Evolutionary conservation across 2,113 vertebrate genomes (phyloP).

Genomic region (Hylia prasina): DNA sequence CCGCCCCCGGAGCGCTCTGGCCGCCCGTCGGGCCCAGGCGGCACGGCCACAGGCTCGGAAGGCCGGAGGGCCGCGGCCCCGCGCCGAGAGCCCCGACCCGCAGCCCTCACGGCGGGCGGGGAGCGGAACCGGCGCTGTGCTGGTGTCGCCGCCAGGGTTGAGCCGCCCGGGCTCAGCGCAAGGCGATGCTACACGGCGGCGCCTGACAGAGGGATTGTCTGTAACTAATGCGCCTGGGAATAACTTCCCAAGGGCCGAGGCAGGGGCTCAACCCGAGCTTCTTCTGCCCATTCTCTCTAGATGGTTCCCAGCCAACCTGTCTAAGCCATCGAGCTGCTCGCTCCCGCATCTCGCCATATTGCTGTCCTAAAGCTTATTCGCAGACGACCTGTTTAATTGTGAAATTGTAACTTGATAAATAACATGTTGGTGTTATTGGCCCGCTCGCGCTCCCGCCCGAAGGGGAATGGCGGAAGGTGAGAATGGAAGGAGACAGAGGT

Average conservation of each 20-base stretch:
- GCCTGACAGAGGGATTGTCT: not conserved
- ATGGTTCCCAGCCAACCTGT: not conserved
- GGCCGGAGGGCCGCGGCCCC: not conserved
- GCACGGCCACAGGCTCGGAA: not conserved
- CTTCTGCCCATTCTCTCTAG: not conserved
- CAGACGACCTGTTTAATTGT: not conserved
- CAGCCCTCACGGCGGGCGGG: not conserved
- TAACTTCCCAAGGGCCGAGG: not conserved
- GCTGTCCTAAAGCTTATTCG: not conserved
- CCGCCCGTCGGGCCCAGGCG: not conserved
- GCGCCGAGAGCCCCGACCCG: not conserved
- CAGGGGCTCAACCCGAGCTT: not conserved
- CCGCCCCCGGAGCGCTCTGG: not conserved
- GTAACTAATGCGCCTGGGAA: not conserved
- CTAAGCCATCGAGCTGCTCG: not conserved
- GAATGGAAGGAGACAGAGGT: not conserved
- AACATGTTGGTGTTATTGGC: not conserved
- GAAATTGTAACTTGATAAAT: not conserved
- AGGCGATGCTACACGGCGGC: not conserved
- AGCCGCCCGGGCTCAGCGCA: not conserved
- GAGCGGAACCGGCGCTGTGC: not conserved
- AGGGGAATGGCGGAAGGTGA: not conserved
- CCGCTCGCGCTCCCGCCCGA: not conserved
- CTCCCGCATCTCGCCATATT: not conserved
- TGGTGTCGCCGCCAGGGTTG: accelerated